These are phyloP conservation scores for Glaucidium brasilianum DNA, from an alignment of 2,113 vertebrate species.

Conservation along the genomic window DNA sequence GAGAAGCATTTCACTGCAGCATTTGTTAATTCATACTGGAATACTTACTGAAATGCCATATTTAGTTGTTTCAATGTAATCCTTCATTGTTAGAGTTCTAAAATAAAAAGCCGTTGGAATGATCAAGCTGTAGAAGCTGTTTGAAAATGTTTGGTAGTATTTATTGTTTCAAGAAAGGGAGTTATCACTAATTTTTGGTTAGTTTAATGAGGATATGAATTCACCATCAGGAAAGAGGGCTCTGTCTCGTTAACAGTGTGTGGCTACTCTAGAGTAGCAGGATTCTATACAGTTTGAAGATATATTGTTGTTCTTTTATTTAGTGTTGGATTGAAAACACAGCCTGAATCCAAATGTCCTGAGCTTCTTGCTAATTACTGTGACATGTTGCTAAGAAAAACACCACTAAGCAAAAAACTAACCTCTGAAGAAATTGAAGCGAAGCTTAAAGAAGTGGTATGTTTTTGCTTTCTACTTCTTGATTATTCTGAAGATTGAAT, in stretches of 20 bases:
- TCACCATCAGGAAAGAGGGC: background rate
- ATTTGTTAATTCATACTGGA: background rate
- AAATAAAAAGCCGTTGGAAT: background rate
- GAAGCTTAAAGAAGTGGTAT: conserved; percentile 98
- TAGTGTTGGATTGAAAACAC: conserved; percentile 96
- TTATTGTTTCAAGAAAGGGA: background rate
- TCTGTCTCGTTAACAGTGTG: background rate
- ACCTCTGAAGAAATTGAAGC: conserved; percentile 99
- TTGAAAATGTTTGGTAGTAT: background rate
- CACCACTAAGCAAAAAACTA: conserved; percentile 98
- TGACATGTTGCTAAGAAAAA: conserved; percentile 98
- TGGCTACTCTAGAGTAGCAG: background rate
- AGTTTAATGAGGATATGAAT: background rate
- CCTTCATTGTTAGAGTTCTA: background rate
- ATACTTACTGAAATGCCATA: background rate
- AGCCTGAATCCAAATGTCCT: conserved; percentile 98
- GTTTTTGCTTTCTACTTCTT: conserved; percentile 25
- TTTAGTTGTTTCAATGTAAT: background rate
- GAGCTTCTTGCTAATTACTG: conserved; percentile 99
- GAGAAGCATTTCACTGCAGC: background rate
- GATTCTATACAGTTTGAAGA: background rate
- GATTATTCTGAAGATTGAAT: background rate
- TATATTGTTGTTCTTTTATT: conserved; percentile 34
- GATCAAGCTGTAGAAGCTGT: background rate
- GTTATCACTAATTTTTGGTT: background rate